These are phyloP conservation scores for Melanotus villosus DNA, from an alignment of 2,888 invertebrate genomes.

Conservation along the genomic window DNA sequence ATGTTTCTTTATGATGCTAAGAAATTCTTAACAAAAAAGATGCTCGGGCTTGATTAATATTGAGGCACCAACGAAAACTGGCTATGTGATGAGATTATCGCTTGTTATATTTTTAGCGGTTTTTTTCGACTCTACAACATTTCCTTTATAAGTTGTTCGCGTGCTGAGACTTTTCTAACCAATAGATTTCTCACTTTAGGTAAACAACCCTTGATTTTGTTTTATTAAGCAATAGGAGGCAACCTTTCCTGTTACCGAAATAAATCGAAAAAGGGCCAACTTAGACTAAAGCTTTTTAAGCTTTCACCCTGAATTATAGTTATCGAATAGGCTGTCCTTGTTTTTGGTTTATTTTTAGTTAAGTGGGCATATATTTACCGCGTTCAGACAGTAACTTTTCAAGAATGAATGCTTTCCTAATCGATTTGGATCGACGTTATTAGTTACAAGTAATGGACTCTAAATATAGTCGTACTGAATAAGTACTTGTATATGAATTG, in stretches of 20 bases:
- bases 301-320: neutral
- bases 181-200: slow-evolving; percentile 25
- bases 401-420: too few species aligned
- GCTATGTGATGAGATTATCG: slow-evolving; percentile 18
- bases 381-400: too few species aligned
- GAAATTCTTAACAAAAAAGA: neutral
- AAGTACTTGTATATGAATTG: too few species aligned
- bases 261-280: neutral
- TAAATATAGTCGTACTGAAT: too few species aligned
- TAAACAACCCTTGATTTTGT: slow-evolving; percentile 32
- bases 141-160: slow-evolving; percentile 16
- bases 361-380: too few species aligned
- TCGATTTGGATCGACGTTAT: too few species aligned
- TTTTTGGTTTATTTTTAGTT: neutral
- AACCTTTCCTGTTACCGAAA: neutral
- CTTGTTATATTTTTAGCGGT: slow-evolving; percentile 24
- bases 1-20: neutral
- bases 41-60: slow-evolving; percentile 19
- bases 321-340: neutral
- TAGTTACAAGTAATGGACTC: too few species aligned
- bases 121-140: slow-evolving; percentile 22
- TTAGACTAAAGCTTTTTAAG: neutral
- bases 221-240: neutral
- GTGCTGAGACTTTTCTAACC: slow-evolving; percentile 25
- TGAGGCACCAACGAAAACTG: slow-evolving; percentile 6